Evolutionary conservation across 1,140 invertebrate genomes (phyloP), one percentile per base, ranked within the genome.

Genomic region (Berghia stephanieae): DNA sequence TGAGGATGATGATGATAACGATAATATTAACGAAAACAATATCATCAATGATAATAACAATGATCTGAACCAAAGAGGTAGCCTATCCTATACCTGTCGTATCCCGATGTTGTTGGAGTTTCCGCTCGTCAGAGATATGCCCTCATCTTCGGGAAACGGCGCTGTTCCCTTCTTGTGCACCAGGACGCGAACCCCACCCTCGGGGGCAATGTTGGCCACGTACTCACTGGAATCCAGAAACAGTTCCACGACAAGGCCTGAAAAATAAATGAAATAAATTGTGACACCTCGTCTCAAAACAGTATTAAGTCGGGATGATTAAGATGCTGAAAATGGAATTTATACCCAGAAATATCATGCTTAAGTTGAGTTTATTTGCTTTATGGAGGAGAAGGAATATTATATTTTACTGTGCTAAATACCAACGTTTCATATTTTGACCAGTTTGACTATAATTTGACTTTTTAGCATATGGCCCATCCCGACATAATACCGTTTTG

Each of bases 131-230:
- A 90, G 80, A 38, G 86, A 86, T 36, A 90, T 80, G 0, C 90
- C 90, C 31, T 88, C 82, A 43, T 89, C 87, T 74, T 89, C 89
- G 0, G 89, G 88, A 52, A 90, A 88, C 0, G 90, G 89, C 63
- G 85, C 81, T 2, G 80, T 76, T 21, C 85, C 80, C n/a, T 86
- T 79, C 13, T 80, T 80, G 75, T 90, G 89, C 46, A 90, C 81
- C 2, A 88, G 75, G 13, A 91, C 83, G 57, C 88, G 78, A 8
- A 86, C 82, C 16, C 89, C 90, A 10, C 87, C 85, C 49, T 80
- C 86, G n/a, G 78, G 80, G 2, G 87, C 83, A 6, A 89, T 80
- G 36, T 82, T 79, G 0, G 81, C 34, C 4, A 90, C 69, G 76
- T 90, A 90, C 44, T 90, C 79, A 5, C 80, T 40, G 38, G 86